A percentile compares a stretch with the other conserved stretches of the same genome.
These are phyloP conservation scores for zebrafish (Danio rerio) DNA, from an alignment of 2,113 vertebrate species.

Conservation along the genomic window DNA sequence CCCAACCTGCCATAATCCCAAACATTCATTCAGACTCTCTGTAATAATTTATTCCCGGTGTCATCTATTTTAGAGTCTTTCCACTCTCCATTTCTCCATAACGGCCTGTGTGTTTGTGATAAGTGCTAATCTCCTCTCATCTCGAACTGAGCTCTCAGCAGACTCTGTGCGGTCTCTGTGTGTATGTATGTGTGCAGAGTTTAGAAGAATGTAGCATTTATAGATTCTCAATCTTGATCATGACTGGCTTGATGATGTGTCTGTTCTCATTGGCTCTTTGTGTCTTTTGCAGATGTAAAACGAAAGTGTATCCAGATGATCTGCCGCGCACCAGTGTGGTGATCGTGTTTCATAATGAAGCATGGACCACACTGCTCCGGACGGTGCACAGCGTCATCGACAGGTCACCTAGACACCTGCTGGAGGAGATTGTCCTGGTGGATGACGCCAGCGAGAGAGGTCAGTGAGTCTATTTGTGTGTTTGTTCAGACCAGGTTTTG, in stretches of 20 bases:
- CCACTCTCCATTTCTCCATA: not conserved
- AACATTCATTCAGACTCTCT: not conserved
- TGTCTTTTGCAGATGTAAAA: conserved; percentile 86
- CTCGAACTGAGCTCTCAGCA: conserved; percentile 4
- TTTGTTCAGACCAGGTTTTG: not conserved
- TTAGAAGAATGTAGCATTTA: not conserved
- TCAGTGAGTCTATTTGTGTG: conserved; percentile 58
- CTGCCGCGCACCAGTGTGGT: conserved; percentile 96
- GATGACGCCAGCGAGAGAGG: conserved; percentile 98
- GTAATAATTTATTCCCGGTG: not conserved
- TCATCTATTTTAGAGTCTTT: conserved; percentile 8
- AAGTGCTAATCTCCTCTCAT: conserved; percentile 23
- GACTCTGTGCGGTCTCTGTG: not conserved
- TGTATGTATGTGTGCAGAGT: not conserved
- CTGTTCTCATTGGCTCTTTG: not conserved
- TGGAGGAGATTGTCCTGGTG: conserved; percentile 95
- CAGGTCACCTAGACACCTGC: conserved; percentile 90
- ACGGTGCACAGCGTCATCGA: conserved; percentile 96
- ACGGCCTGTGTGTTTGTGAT: conserved; percentile 20
- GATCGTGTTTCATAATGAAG: conserved; percentile 98
- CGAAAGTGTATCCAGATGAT: conserved; percentile 93
- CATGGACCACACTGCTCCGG: conserved; percentile 95
- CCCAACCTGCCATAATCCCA: not conserved
- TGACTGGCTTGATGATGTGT: not conserved
- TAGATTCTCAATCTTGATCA: not conserved